Evolutionary conservation across 1,140 invertebrate species (phyloP).

Genomic region (Drosophila seguyi): DNA sequence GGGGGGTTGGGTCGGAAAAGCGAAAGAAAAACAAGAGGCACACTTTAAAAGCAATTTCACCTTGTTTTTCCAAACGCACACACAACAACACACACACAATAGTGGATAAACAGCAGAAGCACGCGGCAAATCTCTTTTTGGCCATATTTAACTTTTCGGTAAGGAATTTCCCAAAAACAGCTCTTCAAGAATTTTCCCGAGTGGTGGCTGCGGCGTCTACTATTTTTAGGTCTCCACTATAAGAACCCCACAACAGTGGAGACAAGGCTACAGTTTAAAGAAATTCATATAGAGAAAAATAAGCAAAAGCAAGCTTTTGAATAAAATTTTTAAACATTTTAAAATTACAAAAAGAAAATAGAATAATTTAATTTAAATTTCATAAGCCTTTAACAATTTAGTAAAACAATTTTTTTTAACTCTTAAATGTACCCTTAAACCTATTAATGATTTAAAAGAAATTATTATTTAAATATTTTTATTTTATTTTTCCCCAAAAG

Average conservation of each 20-base stretch:
- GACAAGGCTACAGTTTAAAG: background rate
- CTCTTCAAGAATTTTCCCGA: slow-evolving; percentile 49
- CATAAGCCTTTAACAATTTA: too few species aligned
- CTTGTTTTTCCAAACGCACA: slow-evolving; percentile 59
- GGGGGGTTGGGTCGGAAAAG: slow-evolving; percentile 9
- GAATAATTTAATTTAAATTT: too few species aligned
- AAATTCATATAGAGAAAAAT: background rate
- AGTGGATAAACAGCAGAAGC: slow-evolving; percentile 41
- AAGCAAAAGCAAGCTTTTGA: background rate
- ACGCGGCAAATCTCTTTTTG: slow-evolving; percentile 36
- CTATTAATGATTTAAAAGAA: too few species aligned
- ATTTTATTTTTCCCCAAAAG: too few species aligned
- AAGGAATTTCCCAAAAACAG: slow-evolving; percentile 45
- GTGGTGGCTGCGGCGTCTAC: slow-evolving; percentile 32
- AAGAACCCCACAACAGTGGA: slow-evolving; percentile 2
- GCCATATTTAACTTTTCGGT: slow-evolving; percentile 37
- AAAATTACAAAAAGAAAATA: too few species aligned
- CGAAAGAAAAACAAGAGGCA: slow-evolving; percentile 36
- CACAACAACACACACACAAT: slow-evolving; percentile 15
- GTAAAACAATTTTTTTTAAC: too few species aligned
- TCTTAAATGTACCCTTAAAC: too few species aligned
- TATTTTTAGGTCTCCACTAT: slow-evolving; percentile 59
- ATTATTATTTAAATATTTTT: background rate
- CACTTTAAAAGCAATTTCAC: slow-evolving; percentile 73
- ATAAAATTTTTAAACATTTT: too few species aligned